Conservation (phyloP, 92 coral and sea anemone genomes). For the Scolanthus callimorphus region DNA sequence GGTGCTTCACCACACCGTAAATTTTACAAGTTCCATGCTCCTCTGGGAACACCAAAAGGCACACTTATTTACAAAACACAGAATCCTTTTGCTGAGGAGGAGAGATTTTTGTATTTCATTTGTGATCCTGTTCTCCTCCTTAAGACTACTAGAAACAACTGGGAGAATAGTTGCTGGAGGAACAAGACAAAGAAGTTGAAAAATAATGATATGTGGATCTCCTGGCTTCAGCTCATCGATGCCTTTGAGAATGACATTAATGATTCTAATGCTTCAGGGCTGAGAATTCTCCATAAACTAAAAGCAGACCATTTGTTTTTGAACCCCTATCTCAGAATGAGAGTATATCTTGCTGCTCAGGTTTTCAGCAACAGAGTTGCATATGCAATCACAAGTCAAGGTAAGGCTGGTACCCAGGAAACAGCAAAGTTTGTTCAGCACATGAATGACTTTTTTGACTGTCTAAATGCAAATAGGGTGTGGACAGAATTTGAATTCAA, state of each 20-base stretch:
- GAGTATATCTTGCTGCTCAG: constrained; percentile 35
- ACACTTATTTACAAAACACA: no score
- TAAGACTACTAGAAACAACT: constrained; percentile 18
- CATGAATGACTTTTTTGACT: constrained; percentile 35
- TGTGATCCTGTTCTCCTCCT: constrained; percentile 7
- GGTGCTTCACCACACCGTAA: no score
- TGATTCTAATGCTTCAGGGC: constrained; percentile 30
- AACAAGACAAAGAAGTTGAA: constrained; percentile 17
- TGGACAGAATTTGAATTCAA: constrained; percentile 37
- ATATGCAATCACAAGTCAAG: constrained; percentile 16
- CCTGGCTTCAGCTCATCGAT: constrained; percentile 30
- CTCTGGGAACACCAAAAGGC: no score
- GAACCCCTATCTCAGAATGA: constrained; percentile 36
- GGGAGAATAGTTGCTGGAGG: constrained; percentile 22
- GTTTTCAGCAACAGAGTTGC: constrained; percentile 28
- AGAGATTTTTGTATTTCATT: not conserved
- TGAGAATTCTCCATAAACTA: constrained; percentile 15
- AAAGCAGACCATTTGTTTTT: constrained; percentile 29
- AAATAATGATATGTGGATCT: constrained; percentile 18
- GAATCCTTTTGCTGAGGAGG: no score
- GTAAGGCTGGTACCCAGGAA: constrained; percentile 34
- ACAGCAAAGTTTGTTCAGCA: constrained; percentile 28
- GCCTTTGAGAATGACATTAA: constrained; percentile 28
- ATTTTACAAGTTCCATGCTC: no score
- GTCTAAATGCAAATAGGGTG: constrained; percentile 24